These are phyloP conservation scores for Rhinoraja longicauda DNA, from an alignment of 2,797 vertebrate genomes.

Conservation along the genomic window DNA sequence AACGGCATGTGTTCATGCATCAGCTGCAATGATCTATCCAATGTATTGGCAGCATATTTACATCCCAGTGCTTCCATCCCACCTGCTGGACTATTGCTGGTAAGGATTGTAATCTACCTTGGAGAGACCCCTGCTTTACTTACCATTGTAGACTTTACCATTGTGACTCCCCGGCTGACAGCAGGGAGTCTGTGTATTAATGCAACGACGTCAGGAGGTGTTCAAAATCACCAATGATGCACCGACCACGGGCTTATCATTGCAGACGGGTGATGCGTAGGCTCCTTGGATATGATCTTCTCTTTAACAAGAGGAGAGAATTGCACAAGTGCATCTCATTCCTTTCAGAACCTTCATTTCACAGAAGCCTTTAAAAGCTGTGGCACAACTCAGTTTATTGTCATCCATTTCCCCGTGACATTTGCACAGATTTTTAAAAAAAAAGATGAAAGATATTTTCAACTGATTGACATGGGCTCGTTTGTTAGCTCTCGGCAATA, in stretches of 20 bases:
- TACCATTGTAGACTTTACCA: conserved; percentile 6
- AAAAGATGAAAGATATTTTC: neutral
- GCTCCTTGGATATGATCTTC: neutral
- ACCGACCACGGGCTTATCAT: neutral
- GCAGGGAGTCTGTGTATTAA: neutral
- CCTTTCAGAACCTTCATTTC: too few species aligned
- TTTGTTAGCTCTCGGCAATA: neutral
- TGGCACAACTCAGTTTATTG: neutral
- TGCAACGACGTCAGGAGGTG: neutral
- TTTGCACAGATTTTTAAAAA: neutral
- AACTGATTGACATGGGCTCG: neutral
- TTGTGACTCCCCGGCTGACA: neutral
- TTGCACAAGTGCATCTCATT: neutral
- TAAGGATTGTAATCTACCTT: conserved; percentile 60
- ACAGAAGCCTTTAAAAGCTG: neutral
- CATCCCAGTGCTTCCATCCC: conserved; percentile 94
- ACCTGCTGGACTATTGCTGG: conserved; percentile 99
- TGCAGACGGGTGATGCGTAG: neutral
- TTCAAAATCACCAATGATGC: neutral
- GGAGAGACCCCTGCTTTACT: conserved; percentile 11
- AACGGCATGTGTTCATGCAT: conserved; percentile 93
- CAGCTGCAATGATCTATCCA: conserved; percentile 87
- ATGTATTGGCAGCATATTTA: conserved; percentile 99
- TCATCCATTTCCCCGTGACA: neutral
- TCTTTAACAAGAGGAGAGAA: neutral